Evolutionary conservation across 2,113 vertebrate genomes (phyloP).

Genomic region (Numida meleagris): DNA sequence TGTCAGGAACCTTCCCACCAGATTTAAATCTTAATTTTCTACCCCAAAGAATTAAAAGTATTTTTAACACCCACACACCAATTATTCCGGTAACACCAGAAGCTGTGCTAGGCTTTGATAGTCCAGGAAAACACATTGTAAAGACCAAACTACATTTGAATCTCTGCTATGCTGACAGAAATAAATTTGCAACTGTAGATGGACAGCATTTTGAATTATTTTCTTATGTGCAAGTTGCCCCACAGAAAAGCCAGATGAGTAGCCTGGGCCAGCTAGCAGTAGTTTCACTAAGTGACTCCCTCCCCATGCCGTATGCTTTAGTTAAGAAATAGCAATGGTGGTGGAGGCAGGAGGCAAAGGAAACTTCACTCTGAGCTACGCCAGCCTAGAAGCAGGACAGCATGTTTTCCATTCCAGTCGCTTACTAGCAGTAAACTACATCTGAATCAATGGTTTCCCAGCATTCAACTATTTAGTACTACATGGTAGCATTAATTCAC

Average conservation of each 20-base stretch:
- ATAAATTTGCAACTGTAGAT: not conserved
- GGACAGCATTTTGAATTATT: not conserved
- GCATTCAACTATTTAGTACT: not conserved
- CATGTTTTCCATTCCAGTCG: not conserved
- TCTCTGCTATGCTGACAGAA: not conserved
- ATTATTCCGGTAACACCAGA: not conserved
- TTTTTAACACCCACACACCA: not conserved
- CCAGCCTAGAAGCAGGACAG: not conserved
- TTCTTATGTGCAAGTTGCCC: not conserved
- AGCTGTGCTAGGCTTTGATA: not conserved
- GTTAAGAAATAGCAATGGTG: not conserved
- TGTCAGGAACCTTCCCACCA: too few relatives aligned
- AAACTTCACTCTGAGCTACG: not conserved
- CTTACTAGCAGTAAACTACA: not conserved
- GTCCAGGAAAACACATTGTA: not conserved
- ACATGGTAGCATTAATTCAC: not conserved
- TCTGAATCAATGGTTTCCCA: not conserved
- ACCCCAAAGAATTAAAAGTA: not conserved
- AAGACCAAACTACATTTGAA: not conserved
- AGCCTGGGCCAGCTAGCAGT: not conserved
- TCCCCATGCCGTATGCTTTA: not conserved
- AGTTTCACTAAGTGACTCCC: fast-evolving
- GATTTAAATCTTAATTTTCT: not conserved
- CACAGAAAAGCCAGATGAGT: not conserved
- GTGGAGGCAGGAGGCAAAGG: fast-evolving